Percentiles rank a stretch among this genome's conserved stretches.
Conservation (phyloP, 2,797 vertebrate species). For the Serranus cabrilla region DNA sequence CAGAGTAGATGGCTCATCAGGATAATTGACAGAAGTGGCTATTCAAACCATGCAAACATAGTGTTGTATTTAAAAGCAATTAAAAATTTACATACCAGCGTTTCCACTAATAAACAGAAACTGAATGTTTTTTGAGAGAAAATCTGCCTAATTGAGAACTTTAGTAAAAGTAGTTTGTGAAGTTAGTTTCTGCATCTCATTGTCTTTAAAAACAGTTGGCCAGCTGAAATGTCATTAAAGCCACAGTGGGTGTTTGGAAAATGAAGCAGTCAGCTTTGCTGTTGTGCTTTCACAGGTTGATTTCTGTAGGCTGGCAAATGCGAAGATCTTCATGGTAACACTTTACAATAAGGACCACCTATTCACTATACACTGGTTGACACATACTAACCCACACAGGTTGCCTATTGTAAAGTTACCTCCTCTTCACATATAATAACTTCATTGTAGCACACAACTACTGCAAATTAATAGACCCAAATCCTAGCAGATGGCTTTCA, state of each 20-base stretch:
- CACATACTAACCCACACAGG: no score
- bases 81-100: constrained; percentile 7
- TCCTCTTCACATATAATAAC: no score
- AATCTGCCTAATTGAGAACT: background rate
- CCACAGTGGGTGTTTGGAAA: constrained; percentile 28
- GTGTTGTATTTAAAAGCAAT: constrained; percentile 21
- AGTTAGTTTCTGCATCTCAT: constrained; percentile 21
- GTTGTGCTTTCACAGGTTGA: constrained; percentile 2
- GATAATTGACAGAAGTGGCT: constrained; percentile 27
- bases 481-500: no score
- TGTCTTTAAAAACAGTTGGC: constrained; percentile 21
- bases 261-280: background rate
- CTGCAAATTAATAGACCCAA: no score
- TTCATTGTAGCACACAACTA: no score
- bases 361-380: no score
- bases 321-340: constrained; percentile 24
- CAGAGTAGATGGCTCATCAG: constrained; percentile 9
- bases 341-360: no score
- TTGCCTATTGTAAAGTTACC: no score
- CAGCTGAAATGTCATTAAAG: constrained; percentile 18
- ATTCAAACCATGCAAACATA: background rate
- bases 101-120: background rate
- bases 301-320: constrained; percentile 25
- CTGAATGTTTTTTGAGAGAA: background rate
- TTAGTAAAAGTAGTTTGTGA: background rate